Conservation (phyloP, 92 coral and sea anemone genomes). For the Phymanthus crucifer region DNA sequence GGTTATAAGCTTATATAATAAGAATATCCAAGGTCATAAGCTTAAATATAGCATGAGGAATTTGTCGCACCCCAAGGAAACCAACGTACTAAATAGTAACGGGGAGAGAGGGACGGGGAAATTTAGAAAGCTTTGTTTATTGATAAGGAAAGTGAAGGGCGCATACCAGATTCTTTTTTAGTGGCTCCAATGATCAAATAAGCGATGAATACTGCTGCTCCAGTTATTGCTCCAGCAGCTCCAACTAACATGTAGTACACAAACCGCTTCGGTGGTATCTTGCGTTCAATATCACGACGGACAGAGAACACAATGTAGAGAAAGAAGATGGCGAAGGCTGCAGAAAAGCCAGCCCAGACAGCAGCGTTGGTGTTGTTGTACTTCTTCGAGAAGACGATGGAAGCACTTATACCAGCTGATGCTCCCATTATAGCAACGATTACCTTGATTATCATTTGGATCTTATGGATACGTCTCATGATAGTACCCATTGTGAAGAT, state of each 20-base stretch:
- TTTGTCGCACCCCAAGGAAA: too few species aligned
- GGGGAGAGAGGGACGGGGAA: too few species aligned
- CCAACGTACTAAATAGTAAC: too few species aligned
- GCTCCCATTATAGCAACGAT: constrained; percentile 66
- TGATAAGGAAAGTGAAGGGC: background rate
- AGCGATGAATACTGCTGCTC: constrained; percentile 52
- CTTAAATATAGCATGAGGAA: too few species aligned
- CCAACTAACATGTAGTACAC: constrained; percentile 51
- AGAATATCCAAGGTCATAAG: too few species aligned
- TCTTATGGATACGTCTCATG: constrained; percentile 24
- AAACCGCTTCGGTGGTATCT: constrained; percentile 45
- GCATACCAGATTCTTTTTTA: constrained; percentile 63
- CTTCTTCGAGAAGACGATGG: constrained; percentile 48
- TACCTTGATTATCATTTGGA: constrained; percentile 29
- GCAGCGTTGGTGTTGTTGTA: constrained; percentile 69
- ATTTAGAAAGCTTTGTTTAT: background rate
- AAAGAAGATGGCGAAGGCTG: constrained; percentile 62
- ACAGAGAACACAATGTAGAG: constrained; percentile 59
- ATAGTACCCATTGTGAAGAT: background rate
- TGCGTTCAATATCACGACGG: constrained; percentile 59
- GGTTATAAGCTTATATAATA: too few species aligned
- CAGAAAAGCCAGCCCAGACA: constrained; percentile 76
- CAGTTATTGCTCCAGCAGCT: constrained; percentile 53
- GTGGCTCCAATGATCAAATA: constrained; percentile 50
- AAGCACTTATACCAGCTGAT: constrained; percentile 63